These are phyloP conservation scores for Scotopteryx bipunctaria DNA, from an alignment of 2,888 invertebrate genomes.

Conservation along the genomic window DNA sequence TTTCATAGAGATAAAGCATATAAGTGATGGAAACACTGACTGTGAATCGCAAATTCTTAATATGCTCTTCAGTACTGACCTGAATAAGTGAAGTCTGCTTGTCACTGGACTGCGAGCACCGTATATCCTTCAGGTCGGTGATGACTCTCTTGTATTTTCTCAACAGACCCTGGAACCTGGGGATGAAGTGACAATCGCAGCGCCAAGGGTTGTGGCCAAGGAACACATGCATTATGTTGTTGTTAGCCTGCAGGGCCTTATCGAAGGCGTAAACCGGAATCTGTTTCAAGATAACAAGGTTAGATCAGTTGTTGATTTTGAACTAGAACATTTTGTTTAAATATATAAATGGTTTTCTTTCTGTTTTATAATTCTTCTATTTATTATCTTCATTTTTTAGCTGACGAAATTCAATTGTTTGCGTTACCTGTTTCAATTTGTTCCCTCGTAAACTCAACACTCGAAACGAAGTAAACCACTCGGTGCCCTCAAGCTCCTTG, in stretches of 20 bases:
- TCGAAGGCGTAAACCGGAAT: slow-evolving; percentile 91
- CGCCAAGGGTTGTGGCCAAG: slow-evolving; percentile 92
- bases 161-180: slow-evolving; percentile 88
- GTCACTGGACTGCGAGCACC: slow-evolving; percentile 85
- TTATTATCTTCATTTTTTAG: too few relatives aligned
- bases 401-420: too few relatives aligned
- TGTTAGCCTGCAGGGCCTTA: slow-evolving; percentile 89
- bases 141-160: slow-evolving; percentile 88
- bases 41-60: too few relatives aligned
- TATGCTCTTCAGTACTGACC: slow-evolving; percentile 67
- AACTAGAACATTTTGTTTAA: too few relatives aligned
- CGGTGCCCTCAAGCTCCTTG: slow-evolving; percentile 87
- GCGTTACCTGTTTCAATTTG: slow-evolving; percentile 88
- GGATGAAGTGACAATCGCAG: slow-evolving; percentile 92
- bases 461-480: slow-evolving; percentile 90
- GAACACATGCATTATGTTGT: slow-evolving; percentile 86
- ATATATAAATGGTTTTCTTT: too few relatives aligned
- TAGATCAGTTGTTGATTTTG: too few relatives aligned
- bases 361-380: neutral
- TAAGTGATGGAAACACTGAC: too few relatives aligned
- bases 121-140: slow-evolving; percentile 87
- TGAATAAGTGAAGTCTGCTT: slow-evolving; percentile 85
- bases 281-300: slow-evolving; percentile 58
- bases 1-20: too few relatives aligned
- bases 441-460: slow-evolving; percentile 91